These are phyloP conservation scores for Octodonta nipae DNA, from an alignment of 2,888 invertebrate species.

Conservation along the genomic window DNA sequence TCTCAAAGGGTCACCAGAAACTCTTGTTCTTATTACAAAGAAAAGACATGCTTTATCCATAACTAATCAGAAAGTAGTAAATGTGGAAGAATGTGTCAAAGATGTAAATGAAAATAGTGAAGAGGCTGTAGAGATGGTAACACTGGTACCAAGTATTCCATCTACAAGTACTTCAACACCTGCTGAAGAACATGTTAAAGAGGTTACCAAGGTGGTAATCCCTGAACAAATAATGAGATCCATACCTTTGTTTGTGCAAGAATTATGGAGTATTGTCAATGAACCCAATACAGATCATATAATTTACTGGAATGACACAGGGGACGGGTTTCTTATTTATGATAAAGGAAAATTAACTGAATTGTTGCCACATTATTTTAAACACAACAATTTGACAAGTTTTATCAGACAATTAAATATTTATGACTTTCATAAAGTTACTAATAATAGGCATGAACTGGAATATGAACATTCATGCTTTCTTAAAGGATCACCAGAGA, in stretches of 20 bases:
- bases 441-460: constrained; percentile 75
- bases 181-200: too few relatives aligned
- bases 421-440: constrained; percentile 94
- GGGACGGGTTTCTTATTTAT: constrained; percentile 81
- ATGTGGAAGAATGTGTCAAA: too few relatives aligned
- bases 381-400: constrained; percentile 95
- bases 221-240: too few relatives aligned
- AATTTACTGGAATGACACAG: constrained; percentile 33
- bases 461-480: constrained; percentile 90
- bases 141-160: too few relatives aligned
- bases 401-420: constrained; percentile 93
- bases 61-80: too few relatives aligned
- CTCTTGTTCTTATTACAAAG: constrained; percentile 67
- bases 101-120: too few relatives aligned
- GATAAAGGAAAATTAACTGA: constrained; percentile 79
- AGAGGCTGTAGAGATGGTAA: too few relatives aligned
- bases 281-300: constrained; percentile 18
- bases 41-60: too few relatives aligned
- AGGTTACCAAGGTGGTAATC: too few relatives aligned
- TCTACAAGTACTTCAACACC: too few relatives aligned
- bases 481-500: constrained; percentile 63
- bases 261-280: constrained; percentile 24
- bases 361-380: constrained; percentile 84
- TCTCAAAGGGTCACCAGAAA: constrained; percentile 63
- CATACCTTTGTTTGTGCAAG: constrained; percentile 21